phyloP scores from a whole-genome alignment of 2,797 vertebrate genomes.

The Hydrophis major region DNA sequence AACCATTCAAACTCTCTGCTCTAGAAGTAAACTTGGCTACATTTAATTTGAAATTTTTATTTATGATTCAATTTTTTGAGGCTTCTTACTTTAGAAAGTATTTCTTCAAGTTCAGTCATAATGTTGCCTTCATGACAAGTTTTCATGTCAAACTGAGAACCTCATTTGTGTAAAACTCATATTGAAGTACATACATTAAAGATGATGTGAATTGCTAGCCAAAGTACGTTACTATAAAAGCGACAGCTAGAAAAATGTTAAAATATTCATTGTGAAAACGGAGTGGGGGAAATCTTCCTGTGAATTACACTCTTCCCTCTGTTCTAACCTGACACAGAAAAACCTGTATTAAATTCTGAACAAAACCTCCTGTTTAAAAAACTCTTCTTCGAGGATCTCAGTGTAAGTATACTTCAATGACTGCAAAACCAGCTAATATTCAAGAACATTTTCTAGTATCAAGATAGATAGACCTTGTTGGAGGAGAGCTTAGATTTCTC shows the following conservation, averaged over 20 bases:
- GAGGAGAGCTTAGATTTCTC: not conserved
- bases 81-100: not conserved
- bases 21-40: not conserved
- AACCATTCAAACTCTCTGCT: not conserved
- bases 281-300: not conserved
- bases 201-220: constrained; percentile 10
- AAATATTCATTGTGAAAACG: constrained; percentile 25
- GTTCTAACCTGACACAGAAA: not conserved
- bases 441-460: not conserved
- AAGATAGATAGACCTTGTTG: not conserved
- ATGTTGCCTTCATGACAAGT: constrained; percentile 2
- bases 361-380: not conserved
- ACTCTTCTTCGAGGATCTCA: not conserved
- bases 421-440: not conserved
- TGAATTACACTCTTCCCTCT: not conserved
- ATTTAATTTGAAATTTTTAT: not conserved
- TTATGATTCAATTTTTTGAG: not conserved
- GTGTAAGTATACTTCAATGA: not conserved
- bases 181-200: constrained; percentile 14
- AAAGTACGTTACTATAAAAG: constrained; percentile 12
- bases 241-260: constrained; percentile 20
- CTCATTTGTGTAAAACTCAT: not conserved
- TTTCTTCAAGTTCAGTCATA: constrained; percentile 10
- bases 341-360: not conserved
- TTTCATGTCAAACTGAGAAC: not conserved